These are phyloP conservation scores for Pseudois nayaur DNA, from an alignment of 2,113 vertebrate species.

Conservation along the genomic window DNA sequence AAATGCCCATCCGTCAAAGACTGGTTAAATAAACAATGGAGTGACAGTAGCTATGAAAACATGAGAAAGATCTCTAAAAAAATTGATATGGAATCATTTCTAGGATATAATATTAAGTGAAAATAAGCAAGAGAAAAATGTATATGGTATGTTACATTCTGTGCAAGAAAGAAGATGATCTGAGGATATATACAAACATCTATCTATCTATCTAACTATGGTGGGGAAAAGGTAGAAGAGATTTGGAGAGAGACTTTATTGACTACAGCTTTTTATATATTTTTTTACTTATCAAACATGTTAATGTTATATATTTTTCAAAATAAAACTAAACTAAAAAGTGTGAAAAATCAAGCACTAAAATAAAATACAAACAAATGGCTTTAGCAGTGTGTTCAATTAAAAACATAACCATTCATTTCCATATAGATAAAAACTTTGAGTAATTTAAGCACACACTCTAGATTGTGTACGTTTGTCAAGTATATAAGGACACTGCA, in stretches of 20 bases:
- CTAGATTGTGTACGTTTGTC: neutral
- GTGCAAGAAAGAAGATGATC: neutral
- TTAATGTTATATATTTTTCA: neutral
- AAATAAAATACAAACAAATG: constrained; percentile 1
- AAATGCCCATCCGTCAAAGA: neutral
- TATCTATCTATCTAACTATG: neutral
- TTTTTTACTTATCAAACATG: neutral
- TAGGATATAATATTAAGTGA: neutral
- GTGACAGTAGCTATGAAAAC: neutral
- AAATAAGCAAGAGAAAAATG: neutral
- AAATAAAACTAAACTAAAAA: neutral
- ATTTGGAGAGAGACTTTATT: neutral
- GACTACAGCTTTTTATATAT: neutral
- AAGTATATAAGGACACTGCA: neutral
- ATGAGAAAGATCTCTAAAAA: neutral
- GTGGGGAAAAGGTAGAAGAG: neutral
- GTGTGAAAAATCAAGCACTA: neutral
- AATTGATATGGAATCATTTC: neutral
- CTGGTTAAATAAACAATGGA: neutral
- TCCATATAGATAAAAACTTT: neutral
- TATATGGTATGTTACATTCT: neutral
- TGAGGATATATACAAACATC: neutral
- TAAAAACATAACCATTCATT: neutral
- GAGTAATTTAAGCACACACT: neutral
- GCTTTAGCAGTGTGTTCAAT: neutral